Base-by-base conservation (phyloP, 2,113 vertebrate species). In the Poeciliopsis turrubarensis region DNA sequence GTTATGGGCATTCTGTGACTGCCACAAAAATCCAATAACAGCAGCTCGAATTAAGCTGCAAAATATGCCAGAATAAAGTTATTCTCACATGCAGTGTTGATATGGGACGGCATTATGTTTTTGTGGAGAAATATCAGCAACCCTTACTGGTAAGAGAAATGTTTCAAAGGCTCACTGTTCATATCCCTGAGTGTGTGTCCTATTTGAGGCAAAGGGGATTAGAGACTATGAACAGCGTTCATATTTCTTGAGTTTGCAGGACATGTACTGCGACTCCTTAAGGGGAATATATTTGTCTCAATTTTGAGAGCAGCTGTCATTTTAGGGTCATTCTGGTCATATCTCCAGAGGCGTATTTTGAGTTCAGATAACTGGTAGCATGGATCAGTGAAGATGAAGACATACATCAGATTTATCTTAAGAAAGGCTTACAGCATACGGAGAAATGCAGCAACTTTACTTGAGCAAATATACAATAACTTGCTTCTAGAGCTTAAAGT, bases 331-430 rank as follows among this genome's bases (percentile, higher is more conserved):
- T 57, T 51, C 44, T 61, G 34, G 60, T 70, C 65, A 64, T 30
- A 71, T 83, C 70, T 79, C 22, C 64, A 39, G 11, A 64, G 8
- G 80, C 70, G 37, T 78, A 60, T 77, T 37, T 54, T 64, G 51
- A 68, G 57, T 72, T 81, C 51, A 70, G 17, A 75, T 60, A 76
- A 69, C 44, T 75, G 69, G 44, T 66, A 7, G 17, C 12, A 73
- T 60, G 68, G 41, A 60, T 73, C 72, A 76, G 25, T 69, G 70
- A 81, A 68, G 60, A 71, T 64, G 39, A 72, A 57, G 63, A 82
- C 26, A 72, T 70, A 26, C 51, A 73, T 44, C 64, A 74, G 26
- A 79, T 76, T 77, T 72, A 41, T 82, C 29, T 73, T 72, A 47
- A 37, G 65, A 34, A 79, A 64, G 47, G 64, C 60, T 77, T 63